Evolutionary conservation across 2,888 invertebrate species (phyloP), one percentile per base, ranked within the genome.

Genomic region (Parnassius apollo): DNA sequence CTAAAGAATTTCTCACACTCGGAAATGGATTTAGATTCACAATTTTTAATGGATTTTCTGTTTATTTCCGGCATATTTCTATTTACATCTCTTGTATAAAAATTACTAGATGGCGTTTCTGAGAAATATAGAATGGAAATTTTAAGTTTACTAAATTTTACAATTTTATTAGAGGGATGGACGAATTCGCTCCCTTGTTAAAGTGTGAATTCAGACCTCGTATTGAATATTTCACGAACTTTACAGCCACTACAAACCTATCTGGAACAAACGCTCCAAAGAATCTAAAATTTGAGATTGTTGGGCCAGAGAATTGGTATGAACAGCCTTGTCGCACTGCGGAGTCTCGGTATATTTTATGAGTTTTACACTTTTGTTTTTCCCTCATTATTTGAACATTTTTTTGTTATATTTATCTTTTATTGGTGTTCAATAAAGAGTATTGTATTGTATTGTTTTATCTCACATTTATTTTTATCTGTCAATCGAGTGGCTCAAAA

Each of bases 251-350:
- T 58, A 54, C 42, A 42, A 46, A 42, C 45, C 57, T 54, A 45
- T 45, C 54, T 49, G 54, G 7, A 62, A 62, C 58, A 58, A 25
- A 57, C 57, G 57, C 57, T 62, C 55, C 25, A n/a, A 53, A 49
- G 54, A 49, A 59, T 58, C 58, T 58, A 48, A 54, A 62, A 58
- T 62, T 62, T 58, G 54, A 53, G 62, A 59, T 57, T 53, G 62
- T 53, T 59, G 44, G 18, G 54, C 54, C 54, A 2, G 56, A 57
- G 61, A 62, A 62, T 62, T 52, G 58, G 58, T 58, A 44, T 42
- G 50, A 53, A 46, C 58, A 50, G 18, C 13, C 54, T 18, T 62
- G 62, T 62, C 62, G 62, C 62, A 62, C 54, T 62, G 62, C 62
- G 62, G 62, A 42, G 53, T 50, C 42, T 35, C 48, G 42, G 52